Evolutionary conservation across 2,888 invertebrate genomes (phyloP).

Genomic region (Acrocera orbiculus): DNA sequence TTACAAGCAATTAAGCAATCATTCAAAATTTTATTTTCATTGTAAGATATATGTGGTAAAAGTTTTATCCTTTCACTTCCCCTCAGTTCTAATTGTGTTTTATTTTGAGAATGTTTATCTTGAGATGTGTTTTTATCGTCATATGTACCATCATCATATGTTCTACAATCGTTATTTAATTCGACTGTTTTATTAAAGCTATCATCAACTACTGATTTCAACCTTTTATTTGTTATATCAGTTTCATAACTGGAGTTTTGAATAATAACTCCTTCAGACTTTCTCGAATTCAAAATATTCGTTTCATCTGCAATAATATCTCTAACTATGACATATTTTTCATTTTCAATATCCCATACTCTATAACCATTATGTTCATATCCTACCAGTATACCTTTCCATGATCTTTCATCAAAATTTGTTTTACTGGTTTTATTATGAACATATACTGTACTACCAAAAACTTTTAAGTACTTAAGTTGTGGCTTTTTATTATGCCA

Average conservation of each 20-base stretch:
- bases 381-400: slow-evolving; percentile 20
- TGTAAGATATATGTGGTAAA: slow-evolving; percentile 2
- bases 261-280: slow-evolving; percentile 1
- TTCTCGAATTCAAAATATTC: slow-evolving; percentile 14
- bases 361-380: slow-evolving; percentile 23
- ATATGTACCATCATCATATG: too few relatives aligned
- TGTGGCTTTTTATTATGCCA: slow-evolving; percentile 23
- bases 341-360: slow-evolving; percentile 18
- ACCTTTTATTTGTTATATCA: neutral
- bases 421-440: slow-evolving; percentile 18
- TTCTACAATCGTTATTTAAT: neutral
- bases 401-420: slow-evolving; percentile 21
- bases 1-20: slow-evolving; percentile 8
- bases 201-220: slow-evolving; percentile 2
- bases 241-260: slow-evolving; percentile 2
- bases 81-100: neutral
- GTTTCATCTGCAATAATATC: slow-evolving; percentile 22
- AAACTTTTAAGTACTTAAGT: slow-evolving; percentile 19
- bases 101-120: neutral
- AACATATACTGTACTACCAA: slow-evolving; percentile 20
- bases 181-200: neutral
- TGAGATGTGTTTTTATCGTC: neutral
- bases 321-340: slow-evolving; percentile 18
- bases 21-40: slow-evolving; percentile 3
- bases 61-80: slow-evolving; percentile 7